Conservation (phyloP, 2,888 invertebrate genomes). For the Lasioglossum malachurum region DNA sequence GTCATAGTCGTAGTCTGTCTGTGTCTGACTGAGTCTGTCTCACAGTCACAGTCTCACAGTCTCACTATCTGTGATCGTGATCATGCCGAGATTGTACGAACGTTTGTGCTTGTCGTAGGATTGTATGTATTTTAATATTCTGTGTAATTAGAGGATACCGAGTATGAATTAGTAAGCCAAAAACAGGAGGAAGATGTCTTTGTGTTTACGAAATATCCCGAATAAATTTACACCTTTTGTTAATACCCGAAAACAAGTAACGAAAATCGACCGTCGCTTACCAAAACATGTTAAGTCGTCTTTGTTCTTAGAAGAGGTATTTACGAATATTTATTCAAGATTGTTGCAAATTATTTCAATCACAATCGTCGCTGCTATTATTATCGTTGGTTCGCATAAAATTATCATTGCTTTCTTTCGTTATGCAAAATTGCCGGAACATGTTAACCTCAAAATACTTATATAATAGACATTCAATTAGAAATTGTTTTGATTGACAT, state of each 20-base stretch:
- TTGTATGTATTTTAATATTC: conserved; percentile 32
- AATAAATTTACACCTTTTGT: conserved; percentile 87
- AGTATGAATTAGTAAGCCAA: conserved; percentile 25
- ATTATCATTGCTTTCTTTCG: conserved; percentile 28
- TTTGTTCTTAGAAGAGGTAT: conserved; percentile 87
- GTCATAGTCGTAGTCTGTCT: background rate
- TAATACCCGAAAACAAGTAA: conserved; percentile 86
- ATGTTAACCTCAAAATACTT: conserved; percentile 75
- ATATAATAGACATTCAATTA: conserved; percentile 71
- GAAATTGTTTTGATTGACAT: background rate
- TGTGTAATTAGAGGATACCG: conserved; percentile 15
- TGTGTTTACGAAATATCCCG: conserved; percentile 87
- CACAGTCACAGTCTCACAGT: too few relatives aligned
- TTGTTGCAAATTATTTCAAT: background rate
- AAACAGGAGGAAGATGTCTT: conserved; percentile 85
- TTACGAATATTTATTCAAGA: background rate
- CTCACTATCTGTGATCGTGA: background rate
- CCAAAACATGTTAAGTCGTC: conserved; percentile 82
- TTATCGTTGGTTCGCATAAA: background rate
- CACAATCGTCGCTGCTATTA: background rate
- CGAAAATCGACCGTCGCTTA: conserved; percentile 86
- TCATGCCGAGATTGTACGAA: conserved; percentile 25
- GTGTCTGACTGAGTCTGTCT: too few relatives aligned
- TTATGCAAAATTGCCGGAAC: conserved; percentile 4
- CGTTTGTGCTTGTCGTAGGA: conserved; percentile 6